Conservation (phyloP, 1,140 invertebrate genomes). For the Zaprionus africanus region DNA sequence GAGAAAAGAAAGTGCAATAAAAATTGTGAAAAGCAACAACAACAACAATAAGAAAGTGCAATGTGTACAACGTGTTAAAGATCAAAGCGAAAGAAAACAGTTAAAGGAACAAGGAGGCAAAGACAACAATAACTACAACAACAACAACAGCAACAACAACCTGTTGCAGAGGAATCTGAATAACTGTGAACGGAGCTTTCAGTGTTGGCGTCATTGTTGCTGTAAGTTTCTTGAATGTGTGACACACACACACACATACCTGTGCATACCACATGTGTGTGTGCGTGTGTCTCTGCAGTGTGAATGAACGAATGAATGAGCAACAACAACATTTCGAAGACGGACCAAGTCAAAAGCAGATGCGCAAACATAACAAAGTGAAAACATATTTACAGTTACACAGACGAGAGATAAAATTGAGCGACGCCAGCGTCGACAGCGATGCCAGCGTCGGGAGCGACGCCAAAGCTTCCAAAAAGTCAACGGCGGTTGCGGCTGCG, state of each 20-base stretch:
- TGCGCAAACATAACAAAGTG: slow-evolving; percentile 77
- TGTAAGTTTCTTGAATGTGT: slow-evolving; percentile 60
- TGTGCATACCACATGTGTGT: not conserved
- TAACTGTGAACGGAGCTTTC: slow-evolving; percentile 55
- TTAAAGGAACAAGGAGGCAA: slow-evolving; percentile 29
- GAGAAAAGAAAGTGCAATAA: slow-evolving; percentile 80
- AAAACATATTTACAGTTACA: slow-evolving; percentile 82
- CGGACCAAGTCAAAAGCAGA: slow-evolving; percentile 58
- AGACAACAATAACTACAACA: slow-evolving; percentile 16
- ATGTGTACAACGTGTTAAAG: slow-evolving; percentile 65
- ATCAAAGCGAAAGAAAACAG: slow-evolving; percentile 39
- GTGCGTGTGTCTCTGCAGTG: slow-evolving; percentile 39
- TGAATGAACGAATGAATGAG: slow-evolving; percentile 70
- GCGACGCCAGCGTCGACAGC: slow-evolving; percentile 24
- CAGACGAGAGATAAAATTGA: slow-evolving; percentile 49
- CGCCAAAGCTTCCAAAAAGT: slow-evolving; percentile 38
- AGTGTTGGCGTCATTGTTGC: slow-evolving; percentile 44
- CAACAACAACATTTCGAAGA: slow-evolving; percentile 37
- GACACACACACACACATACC: slow-evolving; percentile 50
- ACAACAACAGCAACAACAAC: slow-evolving; percentile 31
- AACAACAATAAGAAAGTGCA: slow-evolving; percentile 68
- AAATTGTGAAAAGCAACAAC: slow-evolving; percentile 52
- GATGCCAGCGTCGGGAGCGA: not conserved
- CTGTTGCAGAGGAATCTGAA: slow-evolving; percentile 43
- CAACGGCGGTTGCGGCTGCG: slow-evolving; percentile 38